Percentiles rank a stretch among this genome's conserved stretches.
These are phyloP conservation scores for Epinotia demarniana DNA, from an alignment of 2,888 invertebrate genomes.

Conservation along the genomic window DNA sequence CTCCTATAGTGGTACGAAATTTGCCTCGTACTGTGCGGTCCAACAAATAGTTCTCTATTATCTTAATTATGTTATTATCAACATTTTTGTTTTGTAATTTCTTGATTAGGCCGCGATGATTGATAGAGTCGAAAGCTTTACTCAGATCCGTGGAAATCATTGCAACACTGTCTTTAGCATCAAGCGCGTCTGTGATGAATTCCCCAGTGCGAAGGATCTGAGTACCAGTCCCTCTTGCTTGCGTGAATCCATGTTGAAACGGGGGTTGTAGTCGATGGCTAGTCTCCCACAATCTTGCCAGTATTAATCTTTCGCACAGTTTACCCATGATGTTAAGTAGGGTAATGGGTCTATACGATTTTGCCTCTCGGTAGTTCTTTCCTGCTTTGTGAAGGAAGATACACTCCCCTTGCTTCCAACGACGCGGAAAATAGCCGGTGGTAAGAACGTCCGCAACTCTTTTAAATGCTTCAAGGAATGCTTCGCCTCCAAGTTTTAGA, in stretches of 20 bases:
- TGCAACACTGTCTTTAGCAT: slow-evolving; percentile 18
- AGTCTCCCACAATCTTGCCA: slow-evolving; percentile 7
- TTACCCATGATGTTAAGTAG: slow-evolving; percentile 26
- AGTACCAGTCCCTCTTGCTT: slow-evolving; percentile 13
- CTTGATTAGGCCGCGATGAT: slow-evolving; percentile 18
- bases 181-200: slow-evolving; percentile 19
- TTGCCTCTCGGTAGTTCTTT: background rate
- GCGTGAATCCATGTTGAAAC: slow-evolving; percentile 30
- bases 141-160: slow-evolving; percentile 18
- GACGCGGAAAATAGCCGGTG: slow-evolving; percentile 8
- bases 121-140: slow-evolving; percentile 21
- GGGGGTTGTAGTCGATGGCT: slow-evolving; percentile 13
- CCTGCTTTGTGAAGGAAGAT: slow-evolving; percentile 19
- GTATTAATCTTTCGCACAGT: slow-evolving; percentile 16
- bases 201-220: slow-evolving; percentile 10
- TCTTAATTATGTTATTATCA: slow-evolving; percentile 6
- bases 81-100: slow-evolving; percentile 24
- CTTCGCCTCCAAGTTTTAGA: slow-evolving; percentile 5
- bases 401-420: slow-evolving; percentile 1
- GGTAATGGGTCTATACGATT: slow-evolving; percentile 9
- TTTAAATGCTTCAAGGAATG: slow-evolving; percentile 8
- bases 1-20: slow-evolving; percentile 21
- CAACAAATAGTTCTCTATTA: background rate
- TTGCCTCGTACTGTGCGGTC: slow-evolving; percentile 4
- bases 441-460: slow-evolving; percentile 1